These are phyloP conservation scores for Apotomis capreana DNA, from an alignment of 2,888 invertebrate species.

Conservation along the genomic window DNA sequence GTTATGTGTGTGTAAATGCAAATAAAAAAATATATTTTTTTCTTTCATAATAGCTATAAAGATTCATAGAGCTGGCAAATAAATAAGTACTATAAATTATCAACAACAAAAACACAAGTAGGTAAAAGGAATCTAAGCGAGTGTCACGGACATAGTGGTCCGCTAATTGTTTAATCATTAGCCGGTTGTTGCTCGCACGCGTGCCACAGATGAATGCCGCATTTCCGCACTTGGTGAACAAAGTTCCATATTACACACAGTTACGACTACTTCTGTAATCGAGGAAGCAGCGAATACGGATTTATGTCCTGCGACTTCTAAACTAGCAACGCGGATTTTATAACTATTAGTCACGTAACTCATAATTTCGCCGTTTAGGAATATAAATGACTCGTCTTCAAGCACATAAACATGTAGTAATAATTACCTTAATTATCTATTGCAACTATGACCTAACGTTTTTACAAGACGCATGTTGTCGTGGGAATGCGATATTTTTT, in stretches of 20 bases:
- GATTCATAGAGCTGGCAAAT: too few species aligned
- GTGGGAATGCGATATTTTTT: constrained; percentile 57
- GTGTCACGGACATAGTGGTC: constrained; percentile 27
- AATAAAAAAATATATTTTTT: too few species aligned
- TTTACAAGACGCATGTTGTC: constrained; percentile 50
- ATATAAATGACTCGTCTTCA: constrained; percentile 35
- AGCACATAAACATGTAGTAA: constrained; percentile 36
- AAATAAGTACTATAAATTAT: neutral
- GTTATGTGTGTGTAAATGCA: too few species aligned
- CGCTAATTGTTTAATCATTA: constrained; percentile 55
- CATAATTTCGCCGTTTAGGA: constrained; percentile 10
- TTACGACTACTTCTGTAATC: constrained; percentile 45
- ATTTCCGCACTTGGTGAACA: constrained; percentile 59
- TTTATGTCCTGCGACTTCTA: neutral
- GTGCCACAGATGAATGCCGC: constrained; percentile 48
- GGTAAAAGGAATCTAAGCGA: neutral
- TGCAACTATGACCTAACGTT: constrained; percentile 40
- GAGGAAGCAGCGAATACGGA: constrained; percentile 38
- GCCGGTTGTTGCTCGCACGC: constrained; percentile 51
- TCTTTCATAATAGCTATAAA: too few species aligned
- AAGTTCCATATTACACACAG: constrained; percentile 47
- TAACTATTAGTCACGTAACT: constrained; percentile 9
- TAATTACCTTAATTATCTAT: constrained; percentile 33
- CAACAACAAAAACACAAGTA: neutral
- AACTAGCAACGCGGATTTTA: neutral